phyloP scores from a whole-genome alignment of 2,888 invertebrate genomes.

The Megastigmus dorsalis region DNA sequence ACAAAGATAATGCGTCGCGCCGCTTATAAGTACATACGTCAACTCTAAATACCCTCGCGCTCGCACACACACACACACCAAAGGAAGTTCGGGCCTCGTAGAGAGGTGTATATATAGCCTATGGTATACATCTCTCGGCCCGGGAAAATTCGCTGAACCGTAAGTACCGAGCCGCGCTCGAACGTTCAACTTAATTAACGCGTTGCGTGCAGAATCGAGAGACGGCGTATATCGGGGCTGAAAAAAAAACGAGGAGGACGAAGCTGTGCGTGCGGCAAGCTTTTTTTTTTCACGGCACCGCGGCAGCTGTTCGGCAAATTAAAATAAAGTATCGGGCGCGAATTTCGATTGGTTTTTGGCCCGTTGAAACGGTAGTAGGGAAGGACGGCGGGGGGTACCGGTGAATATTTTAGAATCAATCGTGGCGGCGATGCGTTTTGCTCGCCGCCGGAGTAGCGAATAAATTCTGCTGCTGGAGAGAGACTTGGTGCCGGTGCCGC shows the following conservation, averaged over 20 bases:
- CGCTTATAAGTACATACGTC: too few relatives aligned
- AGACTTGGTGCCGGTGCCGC: background rate
- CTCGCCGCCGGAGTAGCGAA: background rate
- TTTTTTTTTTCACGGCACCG: background rate
- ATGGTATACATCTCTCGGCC: too few relatives aligned
- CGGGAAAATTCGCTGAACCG: background rate
- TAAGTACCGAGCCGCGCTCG: background rate
- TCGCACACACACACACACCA: background rate
- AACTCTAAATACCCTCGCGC: background rate
- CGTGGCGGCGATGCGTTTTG: too few relatives aligned
- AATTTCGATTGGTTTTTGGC: background rate
- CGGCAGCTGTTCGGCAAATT: background rate
- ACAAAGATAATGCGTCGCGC: too few relatives aligned
- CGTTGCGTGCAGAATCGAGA: background rate
- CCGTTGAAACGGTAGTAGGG: background rate
- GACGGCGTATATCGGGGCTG: slow-evolving; percentile 5
- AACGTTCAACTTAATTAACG: slow-evolving; percentile 44
- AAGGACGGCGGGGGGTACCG: background rate
- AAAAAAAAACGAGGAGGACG: too few relatives aligned
- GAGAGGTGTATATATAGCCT: too few relatives aligned
- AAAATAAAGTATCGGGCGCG: slow-evolving; percentile 1
- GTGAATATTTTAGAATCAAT: slow-evolving; percentile 24
- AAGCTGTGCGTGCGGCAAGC: background rate
- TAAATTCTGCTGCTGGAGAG: slow-evolving; percentile 5
- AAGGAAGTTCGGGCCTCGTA: too few relatives aligned